Percentiles rank a stretch among this genome's conserved stretches.
Conservation (phyloP, 1,140 invertebrate species). For the Asbolus verrucosus region DNA sequence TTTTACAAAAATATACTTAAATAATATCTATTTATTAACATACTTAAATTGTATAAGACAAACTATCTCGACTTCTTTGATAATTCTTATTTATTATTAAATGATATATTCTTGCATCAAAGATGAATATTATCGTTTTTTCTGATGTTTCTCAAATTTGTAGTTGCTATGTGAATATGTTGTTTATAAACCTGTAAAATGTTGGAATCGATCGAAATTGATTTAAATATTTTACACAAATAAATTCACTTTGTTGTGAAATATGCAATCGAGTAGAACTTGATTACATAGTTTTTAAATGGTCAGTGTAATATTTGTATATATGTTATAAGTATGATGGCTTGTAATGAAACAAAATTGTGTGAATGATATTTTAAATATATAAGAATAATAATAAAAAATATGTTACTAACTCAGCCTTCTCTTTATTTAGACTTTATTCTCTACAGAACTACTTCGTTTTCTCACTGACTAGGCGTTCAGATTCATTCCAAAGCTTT, state of each 20-base stretch:
- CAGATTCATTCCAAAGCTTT: conserved; percentile 80
- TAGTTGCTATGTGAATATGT: conserved; percentile 44
- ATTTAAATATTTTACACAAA: conserved; percentile 32
- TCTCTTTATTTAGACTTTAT: not conserved
- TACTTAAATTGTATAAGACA: conserved; percentile 3
- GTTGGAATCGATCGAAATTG: conserved; percentile 41
- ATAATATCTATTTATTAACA: conserved; percentile 22
- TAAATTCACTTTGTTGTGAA: conserved; percentile 47
- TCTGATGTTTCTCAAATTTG: conserved; percentile 32
- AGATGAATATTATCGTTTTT: conserved; percentile 9
- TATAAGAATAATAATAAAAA: conserved; percentile 55
- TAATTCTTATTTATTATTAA: conserved; percentile 33
- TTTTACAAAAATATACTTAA: conserved; percentile 39
- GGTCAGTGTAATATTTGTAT: conserved; percentile 58
- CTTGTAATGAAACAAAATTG: conserved; percentile 54
- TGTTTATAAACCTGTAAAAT: conserved; percentile 41
- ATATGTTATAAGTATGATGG: conserved; percentile 57
- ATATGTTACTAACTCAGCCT: conserved; percentile 48
- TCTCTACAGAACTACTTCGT: conserved; percentile 1
- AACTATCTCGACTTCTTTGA: not conserved
- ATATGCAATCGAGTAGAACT: conserved; percentile 50
- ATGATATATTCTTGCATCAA: conserved; percentile 18
- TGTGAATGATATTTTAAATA: conserved; percentile 60
- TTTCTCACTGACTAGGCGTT: conserved; percentile 65
- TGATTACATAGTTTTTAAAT: conserved; percentile 51